These are phyloP conservation scores for Merops nubicus DNA, from an alignment of 2,113 vertebrate genomes.

Conservation along the genomic window DNA sequence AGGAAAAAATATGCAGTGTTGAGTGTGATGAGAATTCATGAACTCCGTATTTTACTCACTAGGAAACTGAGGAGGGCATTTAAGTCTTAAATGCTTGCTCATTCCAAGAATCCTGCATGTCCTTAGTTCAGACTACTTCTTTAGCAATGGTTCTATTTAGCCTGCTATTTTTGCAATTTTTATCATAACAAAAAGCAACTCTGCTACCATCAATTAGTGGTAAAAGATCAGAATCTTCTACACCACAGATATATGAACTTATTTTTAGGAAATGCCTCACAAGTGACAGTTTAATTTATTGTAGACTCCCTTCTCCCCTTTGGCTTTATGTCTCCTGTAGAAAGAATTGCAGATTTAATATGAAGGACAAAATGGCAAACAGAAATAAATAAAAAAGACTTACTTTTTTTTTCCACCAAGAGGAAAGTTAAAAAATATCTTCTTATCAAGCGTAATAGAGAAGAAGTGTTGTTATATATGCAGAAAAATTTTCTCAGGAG, in stretches of 20 bases:
- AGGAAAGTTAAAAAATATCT: slow-evolving; percentile 64
- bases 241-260: neutral
- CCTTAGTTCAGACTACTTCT: neutral
- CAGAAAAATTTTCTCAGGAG: slow-evolving; percentile 56
- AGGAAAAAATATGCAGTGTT: neutral
- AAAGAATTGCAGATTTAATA: slow-evolving; percentile 54
- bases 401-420: slow-evolving; percentile 67
- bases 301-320: neutral
- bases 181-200: neutral
- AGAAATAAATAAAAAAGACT: slow-evolving; percentile 65
- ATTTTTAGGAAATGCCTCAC: neutral
- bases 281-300: neutral
- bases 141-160: neutral
- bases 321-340: slow-evolving; percentile 42
- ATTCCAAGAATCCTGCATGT: neutral
- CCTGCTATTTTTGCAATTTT: neutral
- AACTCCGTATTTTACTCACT: neutral
- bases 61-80: neutral
- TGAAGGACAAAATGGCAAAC: slow-evolving; percentile 50
- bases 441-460: slow-evolving; percentile 66
- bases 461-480: slow-evolving; percentile 46
- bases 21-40: neutral
- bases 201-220: neutral
- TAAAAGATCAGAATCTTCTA: neutral
- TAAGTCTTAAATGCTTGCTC: neutral